These are phyloP conservation scores for Scaptomyza tumidula DNA, from an alignment of 2,888 invertebrate species.

Conservation along the genomic window DNA sequence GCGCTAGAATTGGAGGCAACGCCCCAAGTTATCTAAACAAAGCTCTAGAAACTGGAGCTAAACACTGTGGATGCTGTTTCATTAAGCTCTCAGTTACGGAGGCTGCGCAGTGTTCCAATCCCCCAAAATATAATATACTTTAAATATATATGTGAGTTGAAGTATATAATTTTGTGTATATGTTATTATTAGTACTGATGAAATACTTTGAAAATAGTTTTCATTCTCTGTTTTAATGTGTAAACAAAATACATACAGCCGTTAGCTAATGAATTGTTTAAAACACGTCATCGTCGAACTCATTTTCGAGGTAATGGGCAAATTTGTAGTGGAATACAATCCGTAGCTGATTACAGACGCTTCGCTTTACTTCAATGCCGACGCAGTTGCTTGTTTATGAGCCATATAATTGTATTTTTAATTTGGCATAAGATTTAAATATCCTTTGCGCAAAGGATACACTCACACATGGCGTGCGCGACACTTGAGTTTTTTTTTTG, in stretches of 20 bases:
- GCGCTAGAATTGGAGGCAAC: constrained; percentile 57
- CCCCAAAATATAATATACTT: constrained; percentile 4
- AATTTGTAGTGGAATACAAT: constrained; percentile 42
- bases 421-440: constrained; percentile 77
- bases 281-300: constrained; percentile 1
- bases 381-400: constrained; percentile 50
- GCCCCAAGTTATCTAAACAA: constrained; percentile 56
- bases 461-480: constrained; percentile 28
- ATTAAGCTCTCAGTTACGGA: constrained; percentile 32
- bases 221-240: constrained; percentile 6
- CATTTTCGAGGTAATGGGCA: constrained; percentile 8
- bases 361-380: constrained; percentile 25
- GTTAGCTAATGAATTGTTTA: constrained; percentile 60
- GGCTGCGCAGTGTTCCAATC: constrained; percentile 60
- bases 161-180: constrained; percentile 1
- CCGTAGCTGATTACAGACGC: constrained; percentile 57
- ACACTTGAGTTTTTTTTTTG: constrained; percentile 52
- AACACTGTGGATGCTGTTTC: constrained; percentile 46
- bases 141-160: not conserved
- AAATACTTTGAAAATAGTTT: constrained; percentile 31
- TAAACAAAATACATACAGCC: constrained; percentile 16
- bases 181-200: constrained; percentile 44
- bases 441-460: constrained; percentile 57
- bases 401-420: constrained; percentile 73
- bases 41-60: constrained; percentile 49